phyloP scores from a whole-genome alignment of 2,113 vertebrate species.

The Pangasianodon gigas region DNA sequence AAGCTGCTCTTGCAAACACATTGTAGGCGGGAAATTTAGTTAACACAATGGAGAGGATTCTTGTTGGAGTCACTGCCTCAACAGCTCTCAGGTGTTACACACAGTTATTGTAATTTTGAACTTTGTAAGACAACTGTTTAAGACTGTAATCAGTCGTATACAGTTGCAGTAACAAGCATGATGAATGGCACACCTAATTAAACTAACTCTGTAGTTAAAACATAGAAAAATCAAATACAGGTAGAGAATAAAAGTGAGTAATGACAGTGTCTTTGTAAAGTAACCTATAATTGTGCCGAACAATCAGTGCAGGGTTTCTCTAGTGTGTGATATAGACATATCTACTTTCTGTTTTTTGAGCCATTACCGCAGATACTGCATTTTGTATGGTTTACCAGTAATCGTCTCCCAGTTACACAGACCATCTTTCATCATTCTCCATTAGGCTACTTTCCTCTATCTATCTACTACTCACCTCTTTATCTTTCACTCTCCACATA shows the following conservation, averaged over 20 bases:
- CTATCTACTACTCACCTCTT: conserved; percentile 20
- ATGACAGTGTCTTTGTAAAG: not conserved
- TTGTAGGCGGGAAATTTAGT: not conserved
- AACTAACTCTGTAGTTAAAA: not conserved
- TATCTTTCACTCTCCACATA: conserved; percentile 25
- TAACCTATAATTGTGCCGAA: not conserved
- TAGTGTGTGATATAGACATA: not conserved
- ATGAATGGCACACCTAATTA: not conserved
- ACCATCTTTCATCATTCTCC: conserved; percentile 33
- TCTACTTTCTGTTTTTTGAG: conserved; percentile 12
- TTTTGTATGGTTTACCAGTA: conserved; percentile 28
- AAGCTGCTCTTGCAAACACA: not conserved
- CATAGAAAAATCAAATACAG: not conserved
- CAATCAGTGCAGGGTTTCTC: not conserved
- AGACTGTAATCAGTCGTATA: not conserved
- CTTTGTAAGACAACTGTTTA: not conserved
- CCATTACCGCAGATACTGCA: not conserved
- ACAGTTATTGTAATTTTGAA: not conserved
- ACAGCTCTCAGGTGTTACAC: not conserved
- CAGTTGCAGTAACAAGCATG: not conserved
- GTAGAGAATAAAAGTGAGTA: not conserved
- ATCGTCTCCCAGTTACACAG: conserved; percentile 14
- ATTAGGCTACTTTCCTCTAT: conserved; percentile 28
- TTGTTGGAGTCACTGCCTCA: conserved; percentile 5
- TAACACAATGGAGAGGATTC: conserved; percentile 10